phyloP scores from a whole-genome alignment of 1,140 invertebrate species.

The Drosophila funebris region DNA sequence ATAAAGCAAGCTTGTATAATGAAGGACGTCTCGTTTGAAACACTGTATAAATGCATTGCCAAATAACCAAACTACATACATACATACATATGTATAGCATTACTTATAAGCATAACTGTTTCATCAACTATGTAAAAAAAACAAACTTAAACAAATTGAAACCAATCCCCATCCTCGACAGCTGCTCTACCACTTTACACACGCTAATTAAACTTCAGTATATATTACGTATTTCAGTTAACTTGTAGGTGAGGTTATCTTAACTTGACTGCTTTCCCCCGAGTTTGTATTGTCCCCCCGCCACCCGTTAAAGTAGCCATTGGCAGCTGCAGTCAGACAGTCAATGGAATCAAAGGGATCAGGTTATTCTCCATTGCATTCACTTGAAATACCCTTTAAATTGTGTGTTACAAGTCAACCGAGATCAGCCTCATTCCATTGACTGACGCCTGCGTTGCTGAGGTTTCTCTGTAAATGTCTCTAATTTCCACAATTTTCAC shows the following conservation, averaged over 20 bases:
- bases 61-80: constrained; percentile 8
- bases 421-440: not conserved
- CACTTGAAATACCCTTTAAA: no score
- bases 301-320: not conserved
- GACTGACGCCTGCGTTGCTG: constrained; percentile 8
- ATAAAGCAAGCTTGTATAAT: constrained; percentile 16
- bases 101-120: constrained; percentile 30
- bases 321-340: not conserved
- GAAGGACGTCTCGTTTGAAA: constrained; percentile 10
- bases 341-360: constrained; percentile 16
- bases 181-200: constrained; percentile 15
- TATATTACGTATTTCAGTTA: constrained; percentile 4
- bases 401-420: no score
- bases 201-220: not conserved
- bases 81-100: constrained; percentile 35
- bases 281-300: constrained; percentile 29
- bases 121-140: constrained; percentile 1
- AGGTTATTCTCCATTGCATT: no score
- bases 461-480: constrained; percentile 17
- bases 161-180: not conserved
- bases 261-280: constrained; percentile 10
- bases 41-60: constrained; percentile 45
- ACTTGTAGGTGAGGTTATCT: constrained; percentile 14
- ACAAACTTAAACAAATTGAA: not conserved
- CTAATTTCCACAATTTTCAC: constrained; percentile 12